These are phyloP conservation scores for Ornithorhynchus anatinus DNA, from an alignment of 2,113 vertebrate species.

Conservation along the genomic window DNA sequence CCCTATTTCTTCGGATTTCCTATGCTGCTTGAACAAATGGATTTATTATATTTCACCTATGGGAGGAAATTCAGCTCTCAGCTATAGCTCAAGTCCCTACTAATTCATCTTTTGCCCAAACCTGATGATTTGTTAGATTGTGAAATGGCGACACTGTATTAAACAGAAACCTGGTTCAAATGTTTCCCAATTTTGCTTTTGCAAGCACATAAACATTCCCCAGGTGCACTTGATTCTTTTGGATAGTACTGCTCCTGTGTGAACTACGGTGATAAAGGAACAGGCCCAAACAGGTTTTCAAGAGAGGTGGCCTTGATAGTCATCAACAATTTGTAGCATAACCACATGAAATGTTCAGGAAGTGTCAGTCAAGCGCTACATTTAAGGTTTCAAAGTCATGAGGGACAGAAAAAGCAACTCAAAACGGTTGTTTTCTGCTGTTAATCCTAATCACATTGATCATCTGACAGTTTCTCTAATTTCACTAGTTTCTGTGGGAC, in stretches of 20 bases:
- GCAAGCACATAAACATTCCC: background rate
- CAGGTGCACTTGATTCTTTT: background rate
- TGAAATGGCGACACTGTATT: background rate
- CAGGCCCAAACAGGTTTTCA: conserved; percentile 11
- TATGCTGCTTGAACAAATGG: background rate
- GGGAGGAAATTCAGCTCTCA: background rate
- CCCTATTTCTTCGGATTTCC: background rate
- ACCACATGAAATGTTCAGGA: background rate
- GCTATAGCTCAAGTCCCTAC: background rate
- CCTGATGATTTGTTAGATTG: background rate
- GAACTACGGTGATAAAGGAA: background rate
- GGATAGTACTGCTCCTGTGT: background rate
- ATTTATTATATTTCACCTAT: background rate
- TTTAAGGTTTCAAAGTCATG: conserved; percentile 11
- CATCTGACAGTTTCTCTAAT: background rate
- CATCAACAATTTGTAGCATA: background rate
- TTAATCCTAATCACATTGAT: conserved; percentile 13
- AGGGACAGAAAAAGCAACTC: conserved; percentile 13
- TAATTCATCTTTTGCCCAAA: background rate
- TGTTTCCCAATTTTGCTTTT: background rate
- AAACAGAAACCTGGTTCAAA: background rate
- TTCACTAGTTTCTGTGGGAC: background rate
- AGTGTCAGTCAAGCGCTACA: conserved; percentile 30
- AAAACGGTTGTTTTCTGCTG: conserved; percentile 15
- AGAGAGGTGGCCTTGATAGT: background rate